Conservation (phyloP, 2,888 invertebrate species). For the Pheosia tremula region DNA sequence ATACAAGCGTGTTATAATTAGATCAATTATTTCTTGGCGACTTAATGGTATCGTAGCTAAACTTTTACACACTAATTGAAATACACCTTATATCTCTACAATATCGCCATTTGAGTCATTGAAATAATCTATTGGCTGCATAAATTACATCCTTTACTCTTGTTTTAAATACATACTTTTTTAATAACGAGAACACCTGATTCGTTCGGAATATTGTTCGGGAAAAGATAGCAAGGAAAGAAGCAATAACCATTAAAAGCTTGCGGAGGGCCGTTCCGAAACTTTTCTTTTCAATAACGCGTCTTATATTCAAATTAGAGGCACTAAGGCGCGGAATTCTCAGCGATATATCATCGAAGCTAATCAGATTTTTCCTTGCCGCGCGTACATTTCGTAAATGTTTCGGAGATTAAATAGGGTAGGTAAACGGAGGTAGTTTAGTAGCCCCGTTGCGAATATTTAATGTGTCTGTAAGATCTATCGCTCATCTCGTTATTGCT, state of each 20-base stretch:
- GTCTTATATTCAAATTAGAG: conserved; percentile 84
- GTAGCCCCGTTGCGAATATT: conserved; percentile 50
- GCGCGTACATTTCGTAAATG: conserved; percentile 63
- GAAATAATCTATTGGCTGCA: no score
- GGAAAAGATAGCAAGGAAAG: conserved; percentile 60
- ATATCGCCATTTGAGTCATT: no score
- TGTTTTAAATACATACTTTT: neutral
- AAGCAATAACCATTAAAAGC: conserved; percentile 83
- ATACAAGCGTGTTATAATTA: neutral
- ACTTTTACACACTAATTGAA: no score
- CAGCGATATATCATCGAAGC: conserved; percentile 80
- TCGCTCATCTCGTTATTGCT: conserved; percentile 24
- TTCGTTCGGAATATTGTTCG: conserved; percentile 42
- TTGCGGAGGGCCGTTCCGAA: conserved; percentile 73
- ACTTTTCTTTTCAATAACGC: conserved; percentile 84
- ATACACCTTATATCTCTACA: no score
- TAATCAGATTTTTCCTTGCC: conserved; percentile 74
- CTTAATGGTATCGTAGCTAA: no score
- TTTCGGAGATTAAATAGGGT: conserved; percentile 67
- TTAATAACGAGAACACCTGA: conserved; percentile 44
- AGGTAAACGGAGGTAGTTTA: conserved; percentile 50
- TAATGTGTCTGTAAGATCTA: conserved; percentile 34
- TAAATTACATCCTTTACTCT: neutral
- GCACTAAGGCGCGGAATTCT: conserved; percentile 76
- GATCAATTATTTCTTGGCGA: neutral